Conservation (phyloP, 23 tunicate species). For the Trididemnum nubilum region DNA sequence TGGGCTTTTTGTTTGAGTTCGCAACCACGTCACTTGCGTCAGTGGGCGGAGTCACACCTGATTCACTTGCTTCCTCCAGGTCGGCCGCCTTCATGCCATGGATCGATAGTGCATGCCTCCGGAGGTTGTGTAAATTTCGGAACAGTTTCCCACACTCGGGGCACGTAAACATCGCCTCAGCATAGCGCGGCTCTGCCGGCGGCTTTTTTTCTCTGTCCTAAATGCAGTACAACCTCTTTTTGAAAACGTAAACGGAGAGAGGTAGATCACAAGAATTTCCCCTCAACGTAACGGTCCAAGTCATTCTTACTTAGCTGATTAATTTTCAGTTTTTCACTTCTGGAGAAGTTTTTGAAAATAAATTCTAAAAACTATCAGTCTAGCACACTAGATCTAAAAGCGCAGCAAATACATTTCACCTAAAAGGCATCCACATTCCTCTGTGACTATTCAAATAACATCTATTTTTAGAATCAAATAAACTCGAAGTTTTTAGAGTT, state of each 20-base stretch:
- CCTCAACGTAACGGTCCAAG: neutral
- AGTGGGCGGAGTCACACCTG: neutral
- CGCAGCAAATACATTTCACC: too few species aligned
- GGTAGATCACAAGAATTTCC: too few species aligned
- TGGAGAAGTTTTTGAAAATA: too few species aligned
- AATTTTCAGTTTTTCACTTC: too few species aligned
- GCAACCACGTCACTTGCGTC: neutral
- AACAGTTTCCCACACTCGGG: constrained; percentile 76
- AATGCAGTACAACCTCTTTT: too few species aligned
- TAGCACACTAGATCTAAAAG: too few species aligned
- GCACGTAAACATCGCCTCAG: constrained; percentile 48
- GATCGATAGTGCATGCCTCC: constrained; percentile 55
- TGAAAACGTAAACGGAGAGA: too few species aligned
- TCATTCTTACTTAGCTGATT: neutral
- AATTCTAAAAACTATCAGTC: too few species aligned
- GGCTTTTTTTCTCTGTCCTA: constrained; percentile 5
- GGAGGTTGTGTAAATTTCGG: constrained; percentile 53
- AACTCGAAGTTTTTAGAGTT: too few species aligned
- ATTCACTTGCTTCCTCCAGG: constrained; percentile 48
- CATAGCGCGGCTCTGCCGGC: constrained; percentile 36
- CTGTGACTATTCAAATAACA: too few species aligned
- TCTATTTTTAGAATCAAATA: too few species aligned
- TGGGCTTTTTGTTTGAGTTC: neutral
- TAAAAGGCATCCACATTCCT: too few species aligned
- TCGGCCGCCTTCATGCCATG: constrained; percentile 58